These are phyloP conservation scores for Calidris pugnax DNA, from an alignment of 2,113 vertebrate genomes.

Conservation along the genomic window DNA sequence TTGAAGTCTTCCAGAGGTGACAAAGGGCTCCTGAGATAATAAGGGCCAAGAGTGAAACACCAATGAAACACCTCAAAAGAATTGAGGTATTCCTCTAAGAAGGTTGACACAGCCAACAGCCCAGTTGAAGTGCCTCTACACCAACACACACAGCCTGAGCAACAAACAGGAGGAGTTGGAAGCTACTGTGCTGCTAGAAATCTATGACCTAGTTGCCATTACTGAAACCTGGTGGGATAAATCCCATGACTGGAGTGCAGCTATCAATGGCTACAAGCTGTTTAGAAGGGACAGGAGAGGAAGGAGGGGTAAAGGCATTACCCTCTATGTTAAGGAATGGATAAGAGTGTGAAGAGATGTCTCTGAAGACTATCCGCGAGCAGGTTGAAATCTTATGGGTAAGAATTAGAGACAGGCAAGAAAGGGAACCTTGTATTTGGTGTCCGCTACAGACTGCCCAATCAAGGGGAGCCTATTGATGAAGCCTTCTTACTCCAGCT, in stretches of 20 bases:
- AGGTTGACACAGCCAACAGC: neutral
- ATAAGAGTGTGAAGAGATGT: no score
- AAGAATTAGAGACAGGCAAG: no score
- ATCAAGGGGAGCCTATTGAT: no score
- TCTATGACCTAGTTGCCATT: neutral
- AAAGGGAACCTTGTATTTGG: no score
- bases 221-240: neutral
- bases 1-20: neutral
- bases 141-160: neutral
- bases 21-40: neutral
- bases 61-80: neutral
- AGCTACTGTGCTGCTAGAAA: neutral
- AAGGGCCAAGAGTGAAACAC: neutral
- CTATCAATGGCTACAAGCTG: neutral
- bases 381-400: no score
- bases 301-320: neutral
- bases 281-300: neutral
- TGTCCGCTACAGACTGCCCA: no score
- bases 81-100: neutral
- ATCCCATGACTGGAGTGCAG: neutral
- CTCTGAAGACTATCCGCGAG: no score
- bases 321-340: neutral
- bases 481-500: no score
- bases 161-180: neutral
- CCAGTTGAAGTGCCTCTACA: neutral